Conservation (phyloP, 2,797 vertebrate genomes). For the Pseudochromis fuscus region DNA sequence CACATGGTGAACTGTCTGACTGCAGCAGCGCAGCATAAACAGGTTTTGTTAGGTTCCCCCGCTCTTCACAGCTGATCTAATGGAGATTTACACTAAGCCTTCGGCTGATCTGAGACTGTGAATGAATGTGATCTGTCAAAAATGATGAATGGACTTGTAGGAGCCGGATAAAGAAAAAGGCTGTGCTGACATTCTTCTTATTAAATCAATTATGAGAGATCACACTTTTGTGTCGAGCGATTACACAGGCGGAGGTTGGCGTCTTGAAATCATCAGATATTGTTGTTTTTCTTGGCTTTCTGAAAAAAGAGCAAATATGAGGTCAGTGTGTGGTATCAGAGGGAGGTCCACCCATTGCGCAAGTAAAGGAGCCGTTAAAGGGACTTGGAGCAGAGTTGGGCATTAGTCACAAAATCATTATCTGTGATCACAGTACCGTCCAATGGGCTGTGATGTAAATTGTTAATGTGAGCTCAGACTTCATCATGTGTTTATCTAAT, state of each 20-base stretch:
- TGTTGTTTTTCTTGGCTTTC: background rate
- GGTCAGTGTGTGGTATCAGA: background rate
- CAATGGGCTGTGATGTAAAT: conserved; percentile 15
- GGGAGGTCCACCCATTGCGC: background rate
- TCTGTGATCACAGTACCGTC: conserved; percentile 4
- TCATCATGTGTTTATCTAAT: conserved; percentile 46
- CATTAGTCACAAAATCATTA: conserved; percentile 14
- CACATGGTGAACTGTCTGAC: background rate
- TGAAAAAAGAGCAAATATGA: background rate
- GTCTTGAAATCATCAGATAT: background rate
- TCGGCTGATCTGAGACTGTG: background rate
- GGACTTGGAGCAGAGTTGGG: background rate
- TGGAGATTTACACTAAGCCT: conserved; percentile 17
- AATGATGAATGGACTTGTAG: background rate
- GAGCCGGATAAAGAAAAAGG: background rate
- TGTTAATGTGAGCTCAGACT: conserved; percentile 35
- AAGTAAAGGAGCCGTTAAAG: background rate
- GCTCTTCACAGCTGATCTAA: conserved; percentile 15
- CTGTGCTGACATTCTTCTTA: background rate
- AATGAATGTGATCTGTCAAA: conserved; percentile 15
- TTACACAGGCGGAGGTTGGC: background rate
- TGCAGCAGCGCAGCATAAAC: background rate
- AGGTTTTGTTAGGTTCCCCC: conserved; percentile 15
- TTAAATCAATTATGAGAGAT: background rate
- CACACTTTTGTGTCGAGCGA: background rate